These are phyloP conservation scores for Cephalopholis sonnerati DNA, from an alignment of 2,113 vertebrate species.

Conservation along the genomic window DNA sequence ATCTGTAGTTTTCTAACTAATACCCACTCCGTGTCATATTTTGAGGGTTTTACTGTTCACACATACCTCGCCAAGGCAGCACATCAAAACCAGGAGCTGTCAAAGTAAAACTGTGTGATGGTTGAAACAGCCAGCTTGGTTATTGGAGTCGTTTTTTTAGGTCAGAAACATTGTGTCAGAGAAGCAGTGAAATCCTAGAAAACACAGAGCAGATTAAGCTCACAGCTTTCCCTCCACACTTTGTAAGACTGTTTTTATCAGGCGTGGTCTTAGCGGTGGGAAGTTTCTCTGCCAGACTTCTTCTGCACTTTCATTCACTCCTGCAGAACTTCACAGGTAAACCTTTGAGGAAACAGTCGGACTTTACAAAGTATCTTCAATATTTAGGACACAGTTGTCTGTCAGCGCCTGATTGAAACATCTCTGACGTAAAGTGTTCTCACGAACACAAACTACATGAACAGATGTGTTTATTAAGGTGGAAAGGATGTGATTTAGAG, in stretches of 20 bases:
- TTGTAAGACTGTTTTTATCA: constrained; percentile 13
- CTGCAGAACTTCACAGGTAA: neutral
- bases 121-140: constrained; percentile 24
- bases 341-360: neutral
- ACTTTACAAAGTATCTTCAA: neutral
- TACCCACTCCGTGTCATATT: neutral
- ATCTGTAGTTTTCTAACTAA: constrained; percentile 23
- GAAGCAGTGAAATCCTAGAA: constrained; percentile 12
- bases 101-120: constrained; percentile 17
- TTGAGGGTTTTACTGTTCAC: constrained; percentile 18
- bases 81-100: constrained; percentile 24
- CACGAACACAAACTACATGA: neutral
- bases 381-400: constrained; percentile 15
- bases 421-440: neutral
- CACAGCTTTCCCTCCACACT: neutral
- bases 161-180: constrained; percentile 14
- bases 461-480: constrained; percentile 9
- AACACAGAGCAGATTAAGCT: neutral
- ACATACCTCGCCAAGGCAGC: neutral
- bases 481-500: constrained; percentile 9
- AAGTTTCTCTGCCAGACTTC: neutral
- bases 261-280: neutral
- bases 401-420: neutral
- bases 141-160: constrained; percentile 29
- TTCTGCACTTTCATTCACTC: neutral